phyloP scores from a whole-genome alignment of 2,888 invertebrate species.

The Buathra laborator region DNA sequence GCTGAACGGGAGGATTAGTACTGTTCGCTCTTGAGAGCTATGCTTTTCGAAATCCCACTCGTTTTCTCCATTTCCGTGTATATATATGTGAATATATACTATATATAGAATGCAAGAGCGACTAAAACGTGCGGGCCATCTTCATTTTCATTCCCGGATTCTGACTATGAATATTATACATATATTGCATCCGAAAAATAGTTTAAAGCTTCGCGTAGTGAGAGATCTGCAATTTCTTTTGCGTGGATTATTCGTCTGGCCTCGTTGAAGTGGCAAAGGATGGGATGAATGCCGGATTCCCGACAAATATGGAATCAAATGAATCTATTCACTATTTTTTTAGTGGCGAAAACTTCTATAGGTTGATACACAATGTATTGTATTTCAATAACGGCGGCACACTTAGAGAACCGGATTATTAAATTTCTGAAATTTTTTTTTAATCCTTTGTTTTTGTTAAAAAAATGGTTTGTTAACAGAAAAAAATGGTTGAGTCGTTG shows the following conservation, averaged over 20 bases:
- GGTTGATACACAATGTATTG: no score
- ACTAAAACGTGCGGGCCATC: slow-evolving; percentile 10
- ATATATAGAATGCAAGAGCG: not conserved
- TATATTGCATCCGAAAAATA: not conserved
- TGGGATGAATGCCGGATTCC: no score
- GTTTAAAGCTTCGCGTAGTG: not conserved
- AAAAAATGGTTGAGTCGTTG: no score
- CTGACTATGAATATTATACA: slow-evolving; percentile 11
- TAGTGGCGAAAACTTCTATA: no score
- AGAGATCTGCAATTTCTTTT: not conserved
- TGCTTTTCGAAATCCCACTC: slow-evolving; percentile 52
- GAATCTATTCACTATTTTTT: no score
- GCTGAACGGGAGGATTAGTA: slow-evolving; percentile 80
- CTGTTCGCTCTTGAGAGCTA: slow-evolving; percentile 76
- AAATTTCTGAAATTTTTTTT: no score
- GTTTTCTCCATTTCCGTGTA: slow-evolving; percentile 21
- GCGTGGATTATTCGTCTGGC: not conserved
- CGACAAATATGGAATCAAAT: no score
- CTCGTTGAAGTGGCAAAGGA: no score
- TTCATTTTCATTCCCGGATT: slow-evolving; percentile 22
- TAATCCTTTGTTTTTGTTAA: no score
- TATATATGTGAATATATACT: not conserved
- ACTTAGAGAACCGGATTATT: no score
- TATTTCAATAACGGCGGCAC: no score
- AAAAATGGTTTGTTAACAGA: no score